Percentiles rank a stretch among this genome's conserved stretches.
Evolutionary conservation across 2,888 invertebrate genomes (phyloP).

Genomic region (Cataglyphis albicans): DNA sequence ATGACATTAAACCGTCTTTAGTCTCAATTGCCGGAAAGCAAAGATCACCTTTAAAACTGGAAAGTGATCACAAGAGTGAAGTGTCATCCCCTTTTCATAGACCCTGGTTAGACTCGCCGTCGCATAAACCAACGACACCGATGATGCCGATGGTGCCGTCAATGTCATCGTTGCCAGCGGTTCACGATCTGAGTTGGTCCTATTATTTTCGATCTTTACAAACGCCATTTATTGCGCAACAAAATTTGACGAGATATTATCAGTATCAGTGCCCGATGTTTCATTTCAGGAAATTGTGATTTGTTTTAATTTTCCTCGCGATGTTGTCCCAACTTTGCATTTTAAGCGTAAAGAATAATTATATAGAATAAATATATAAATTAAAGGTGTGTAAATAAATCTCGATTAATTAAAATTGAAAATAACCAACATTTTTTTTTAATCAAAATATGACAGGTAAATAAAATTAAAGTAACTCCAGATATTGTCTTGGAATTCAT

Average conservation of each 20-base stretch:
- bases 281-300: not conserved
- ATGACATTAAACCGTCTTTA: conserved; percentile 55
- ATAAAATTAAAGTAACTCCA: not conserved
- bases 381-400: not conserved
- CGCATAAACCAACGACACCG: conserved; percentile 69
- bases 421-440: not conserved
- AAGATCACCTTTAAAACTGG: conserved; percentile 33
- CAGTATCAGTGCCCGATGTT: not conserved
- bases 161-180: not conserved
- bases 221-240: not conserved
- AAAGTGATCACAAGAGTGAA: conserved; percentile 31
- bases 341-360: not conserved
- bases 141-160: not conserved
- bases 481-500: not conserved
- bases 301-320: not conserved
- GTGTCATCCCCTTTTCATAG: conserved; percentile 75
- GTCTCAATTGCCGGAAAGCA: not conserved
- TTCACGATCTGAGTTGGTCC: not conserved
- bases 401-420: not conserved
- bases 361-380: no score
- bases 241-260: not conserved
- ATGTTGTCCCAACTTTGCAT: not conserved
- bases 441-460: not conserved
- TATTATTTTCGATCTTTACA: not conserved
- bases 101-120: conserved; percentile 76